These are phyloP conservation scores for Stenchaetothrips biformis DNA, from an alignment of 2,888 invertebrate species.

Conservation along the genomic window DNA sequence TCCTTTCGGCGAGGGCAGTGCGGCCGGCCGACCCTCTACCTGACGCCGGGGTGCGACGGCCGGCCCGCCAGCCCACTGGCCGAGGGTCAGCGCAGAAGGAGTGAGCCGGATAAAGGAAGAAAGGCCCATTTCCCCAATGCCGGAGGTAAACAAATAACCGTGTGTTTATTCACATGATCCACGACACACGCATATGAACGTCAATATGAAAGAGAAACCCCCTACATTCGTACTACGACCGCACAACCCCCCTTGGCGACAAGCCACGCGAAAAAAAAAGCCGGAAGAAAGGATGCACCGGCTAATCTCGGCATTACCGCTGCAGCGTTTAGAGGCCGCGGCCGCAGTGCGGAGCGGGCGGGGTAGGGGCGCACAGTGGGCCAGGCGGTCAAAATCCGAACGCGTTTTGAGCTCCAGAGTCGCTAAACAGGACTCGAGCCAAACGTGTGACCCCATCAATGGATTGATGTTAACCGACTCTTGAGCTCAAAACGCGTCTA, in stretches of 20 bases:
- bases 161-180: conserved; percentile 9
- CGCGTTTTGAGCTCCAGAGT: no score
- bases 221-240: neutral
- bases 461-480: no score
- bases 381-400: no score
- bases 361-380: no score
- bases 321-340: conserved; percentile 34
- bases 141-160: conserved; percentile 5
- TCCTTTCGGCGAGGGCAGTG: neutral
- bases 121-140: neutral
- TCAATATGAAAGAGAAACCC: neutral
- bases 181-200: conserved; percentile 1
- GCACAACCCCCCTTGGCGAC: no score
- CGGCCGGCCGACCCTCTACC: neutral
- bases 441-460: no score
- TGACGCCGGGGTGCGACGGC: neutral
- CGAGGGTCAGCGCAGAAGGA: neutral
- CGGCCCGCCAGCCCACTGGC: neutral
- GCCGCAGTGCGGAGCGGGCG: conserved; percentile 40
- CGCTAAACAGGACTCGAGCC: no score
- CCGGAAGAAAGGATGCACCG: no score
- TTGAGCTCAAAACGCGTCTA: no score
- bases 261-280: no score
- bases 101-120: neutral
- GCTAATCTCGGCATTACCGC: no score